Evolutionary conservation across 2,888 invertebrate species (phyloP).

Genomic region (Rhabditoides inermis): DNA sequence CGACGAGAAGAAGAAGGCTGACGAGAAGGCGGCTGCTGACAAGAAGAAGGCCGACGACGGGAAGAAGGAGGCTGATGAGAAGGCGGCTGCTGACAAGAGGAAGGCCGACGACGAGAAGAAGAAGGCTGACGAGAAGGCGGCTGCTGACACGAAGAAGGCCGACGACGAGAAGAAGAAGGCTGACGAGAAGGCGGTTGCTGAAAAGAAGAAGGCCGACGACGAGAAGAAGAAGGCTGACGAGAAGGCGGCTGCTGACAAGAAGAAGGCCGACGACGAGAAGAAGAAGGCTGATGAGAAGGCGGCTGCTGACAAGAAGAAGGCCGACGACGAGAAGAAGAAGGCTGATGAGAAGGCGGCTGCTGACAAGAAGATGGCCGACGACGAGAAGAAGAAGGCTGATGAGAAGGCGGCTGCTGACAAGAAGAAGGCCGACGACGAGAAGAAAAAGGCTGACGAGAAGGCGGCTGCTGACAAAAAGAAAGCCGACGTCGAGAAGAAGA

Average conservation of each 20-base stretch:
- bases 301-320: conserved; percentile 5
- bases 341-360: not conserved
- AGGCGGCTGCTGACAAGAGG: conserved; percentile 6
- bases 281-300: conserved; percentile 1
- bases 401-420: too few relatives aligned
- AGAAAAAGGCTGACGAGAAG: conserved; percentile 6
- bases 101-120: conserved; percentile 2
- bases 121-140: too few relatives aligned
- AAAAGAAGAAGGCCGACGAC: conserved; percentile 8
- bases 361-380: too few relatives aligned
- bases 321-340: conserved; percentile 7
- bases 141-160: conserved; percentile 4
- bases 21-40: too few relatives aligned
- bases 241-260: not conserved
- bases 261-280: conserved; percentile 5
- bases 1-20: too few relatives aligned
- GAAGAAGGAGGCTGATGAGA: conserved; percentile 5
- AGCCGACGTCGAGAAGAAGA: conserved; percentile 2
- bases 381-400: too few relatives aligned
- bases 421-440: too few relatives aligned
- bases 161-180: conserved; percentile 7
- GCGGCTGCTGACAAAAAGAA: conserved; percentile 5
- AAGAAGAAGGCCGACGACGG: too few relatives aligned
- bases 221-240: too few relatives aligned
- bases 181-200: conserved; percentile 8